Evolutionary conservation across 2,797 vertebrate genomes (phyloP).

Genomic region (Pipistrellus pipistrellus): DNA sequence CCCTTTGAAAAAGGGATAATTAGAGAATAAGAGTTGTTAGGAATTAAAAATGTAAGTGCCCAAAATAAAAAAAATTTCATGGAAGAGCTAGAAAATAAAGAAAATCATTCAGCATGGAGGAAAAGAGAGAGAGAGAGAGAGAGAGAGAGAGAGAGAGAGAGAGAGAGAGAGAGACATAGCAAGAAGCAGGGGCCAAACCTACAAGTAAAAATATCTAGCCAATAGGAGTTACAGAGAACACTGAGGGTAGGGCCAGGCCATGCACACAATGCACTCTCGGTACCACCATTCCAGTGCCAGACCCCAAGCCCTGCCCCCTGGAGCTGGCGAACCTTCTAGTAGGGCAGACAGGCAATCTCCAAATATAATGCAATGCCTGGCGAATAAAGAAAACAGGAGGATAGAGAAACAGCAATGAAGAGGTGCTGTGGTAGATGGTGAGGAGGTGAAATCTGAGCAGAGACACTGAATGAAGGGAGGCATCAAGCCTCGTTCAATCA

Average conservation of each 20-base stretch:
- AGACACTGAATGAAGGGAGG: neutral
- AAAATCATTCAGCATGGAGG: neutral
- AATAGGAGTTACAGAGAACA: neutral
- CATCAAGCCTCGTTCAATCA: neutral
- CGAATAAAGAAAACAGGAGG: neutral
- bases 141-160: neutral
- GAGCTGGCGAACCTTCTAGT: neutral
- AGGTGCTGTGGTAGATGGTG: too few species aligned
- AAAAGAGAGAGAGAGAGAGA: too few species aligned
- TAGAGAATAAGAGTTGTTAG: neutral
- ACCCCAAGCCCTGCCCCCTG: neutral
- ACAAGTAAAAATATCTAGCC: neutral
- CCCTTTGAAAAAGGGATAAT: neutral
- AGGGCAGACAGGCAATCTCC: neutral
- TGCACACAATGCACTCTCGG: fast-evolving
- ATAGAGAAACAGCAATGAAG: neutral
- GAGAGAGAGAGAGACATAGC: neutral
- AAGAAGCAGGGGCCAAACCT: neutral
- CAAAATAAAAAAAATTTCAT: neutral
- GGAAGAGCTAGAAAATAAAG: neutral
- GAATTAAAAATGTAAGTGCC: neutral
- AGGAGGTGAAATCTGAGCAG: neutral
- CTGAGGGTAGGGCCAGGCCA: too few species aligned
- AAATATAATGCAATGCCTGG: neutral
- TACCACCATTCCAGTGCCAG: fast-evolving